These are phyloP conservation scores for Chrysaora quinquecirrha DNA, from an alignment of 30 jellyfish, hydroid and myxozoan species.

Conservation along the genomic window DNA sequence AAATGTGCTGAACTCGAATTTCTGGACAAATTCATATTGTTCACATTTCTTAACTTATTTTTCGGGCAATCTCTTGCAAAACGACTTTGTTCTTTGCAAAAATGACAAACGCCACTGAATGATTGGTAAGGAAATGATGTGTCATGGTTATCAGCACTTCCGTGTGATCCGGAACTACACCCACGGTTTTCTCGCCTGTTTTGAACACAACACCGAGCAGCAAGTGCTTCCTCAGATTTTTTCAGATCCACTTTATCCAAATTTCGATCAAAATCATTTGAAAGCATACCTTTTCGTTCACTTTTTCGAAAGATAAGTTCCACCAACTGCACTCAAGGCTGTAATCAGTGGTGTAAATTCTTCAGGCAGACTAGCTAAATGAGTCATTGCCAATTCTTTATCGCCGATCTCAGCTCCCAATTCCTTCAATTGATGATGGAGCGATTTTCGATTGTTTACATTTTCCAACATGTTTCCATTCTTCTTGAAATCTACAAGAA, in stretches of 20 bases:
- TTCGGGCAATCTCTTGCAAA: neutral
- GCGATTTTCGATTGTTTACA: conserved; percentile 8
- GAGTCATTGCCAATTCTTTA: conserved; percentile 44
- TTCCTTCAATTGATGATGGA: conserved; percentile 40
- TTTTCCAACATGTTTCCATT: neutral
- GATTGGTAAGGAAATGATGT: neutral
- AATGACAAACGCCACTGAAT: neutral
- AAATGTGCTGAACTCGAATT: no score
- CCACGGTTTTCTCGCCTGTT: no score
- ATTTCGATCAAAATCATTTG: conserved; percentile 20
- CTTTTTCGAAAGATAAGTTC: conserved; percentile 37
- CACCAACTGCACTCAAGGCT: conserved; percentile 65
- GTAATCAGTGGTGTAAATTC: conserved; percentile 43
- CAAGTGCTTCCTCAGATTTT: conserved; percentile 16
- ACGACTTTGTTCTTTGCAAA: neutral
- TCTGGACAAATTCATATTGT: neutral
- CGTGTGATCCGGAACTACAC: neutral
- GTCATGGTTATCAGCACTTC: neutral
- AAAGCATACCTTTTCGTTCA: conserved; percentile 33
- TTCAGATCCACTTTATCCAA: conserved; percentile 4
- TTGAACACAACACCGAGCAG: conserved; percentile 9
- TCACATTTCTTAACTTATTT: neutral
- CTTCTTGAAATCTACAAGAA: conserved; percentile 18
- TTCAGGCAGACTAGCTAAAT: conserved; percentile 58
- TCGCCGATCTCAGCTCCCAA: conserved; percentile 23